A percentile compares a stretch with the other conserved stretches of the same genome.
phyloP scores from a whole-genome alignment of 2,797 vertebrate species.

The Salmo trutta region DNA sequence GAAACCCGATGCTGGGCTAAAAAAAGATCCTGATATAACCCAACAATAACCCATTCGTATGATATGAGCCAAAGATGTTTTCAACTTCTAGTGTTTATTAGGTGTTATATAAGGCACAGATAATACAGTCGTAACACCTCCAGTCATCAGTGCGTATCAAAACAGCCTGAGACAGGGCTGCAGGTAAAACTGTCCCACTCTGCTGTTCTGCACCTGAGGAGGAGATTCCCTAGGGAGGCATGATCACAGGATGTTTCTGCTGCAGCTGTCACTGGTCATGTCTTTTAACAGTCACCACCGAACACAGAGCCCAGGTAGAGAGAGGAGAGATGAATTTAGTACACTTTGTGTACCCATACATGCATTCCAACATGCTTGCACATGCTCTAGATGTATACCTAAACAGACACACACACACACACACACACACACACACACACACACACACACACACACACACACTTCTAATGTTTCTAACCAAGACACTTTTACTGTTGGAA shows the following conservation, averaged over 20 bases:
- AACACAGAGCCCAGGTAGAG: slow-evolving; percentile 29
- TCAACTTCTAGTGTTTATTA: slow-evolving; percentile 12
- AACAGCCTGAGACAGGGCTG: slow-evolving; percentile 39
- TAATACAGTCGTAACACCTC: not conserved
- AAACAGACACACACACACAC: slow-evolving; percentile 26
- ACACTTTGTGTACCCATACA: slow-evolving; percentile 7
- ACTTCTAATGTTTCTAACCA: slow-evolving; percentile 44
- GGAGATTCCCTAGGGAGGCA: slow-evolving; percentile 41
- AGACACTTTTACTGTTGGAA: slow-evolving; percentile 51
- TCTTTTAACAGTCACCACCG: slow-evolving; percentile 25
- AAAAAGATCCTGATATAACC: too few species aligned
- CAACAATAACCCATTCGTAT: too few species aligned
- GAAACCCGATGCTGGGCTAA: too few species aligned
- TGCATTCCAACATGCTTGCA: slow-evolving; percentile 3
- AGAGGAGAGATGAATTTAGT: slow-evolving; percentile 22
- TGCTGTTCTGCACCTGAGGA: not conserved
- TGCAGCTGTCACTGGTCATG: slow-evolving; percentile 57
- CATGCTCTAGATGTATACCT: not conserved
- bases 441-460: slow-evolving; percentile 23
- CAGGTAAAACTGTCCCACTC: slow-evolving; percentile 30
- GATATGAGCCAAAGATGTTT: too few species aligned
- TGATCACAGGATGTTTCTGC: slow-evolving; percentile 42
- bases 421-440: slow-evolving; percentile 28
- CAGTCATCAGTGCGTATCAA: slow-evolving; percentile 11
- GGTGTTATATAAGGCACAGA: slow-evolving; percentile 43